phyloP scores from a whole-genome alignment of 1,140 invertebrate genomes.

The Diabrotica undecimpunctata region DNA sequence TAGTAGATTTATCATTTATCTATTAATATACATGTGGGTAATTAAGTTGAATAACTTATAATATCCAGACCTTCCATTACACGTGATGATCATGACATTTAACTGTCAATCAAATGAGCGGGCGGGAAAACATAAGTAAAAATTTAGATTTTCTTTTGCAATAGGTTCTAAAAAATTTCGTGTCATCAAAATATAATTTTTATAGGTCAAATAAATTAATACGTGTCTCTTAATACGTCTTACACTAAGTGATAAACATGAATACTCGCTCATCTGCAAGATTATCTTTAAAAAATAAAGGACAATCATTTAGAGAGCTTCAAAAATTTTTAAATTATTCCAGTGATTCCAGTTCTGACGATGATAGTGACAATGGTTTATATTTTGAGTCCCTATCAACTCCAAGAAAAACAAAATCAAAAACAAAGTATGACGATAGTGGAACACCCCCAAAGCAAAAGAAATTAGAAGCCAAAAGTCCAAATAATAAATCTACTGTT shows the following conservation, averaged over 20 bases:
- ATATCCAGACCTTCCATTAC: too few species aligned
- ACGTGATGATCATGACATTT: too few species aligned
- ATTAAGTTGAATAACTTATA: too few species aligned
- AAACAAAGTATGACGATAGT: conserved; percentile 9
- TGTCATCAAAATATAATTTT: too few species aligned
- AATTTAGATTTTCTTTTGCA: too few species aligned
- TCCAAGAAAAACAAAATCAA: conserved; percentile 27
- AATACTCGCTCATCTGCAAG: conserved; percentile 12
- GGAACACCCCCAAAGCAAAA: conserved; percentile 41
- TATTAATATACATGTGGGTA: too few species aligned
- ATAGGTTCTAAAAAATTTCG: too few species aligned
- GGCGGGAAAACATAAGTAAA: too few species aligned
- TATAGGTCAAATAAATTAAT: too few species aligned
- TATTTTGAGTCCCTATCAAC: conserved; percentile 4
- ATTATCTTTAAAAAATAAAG: not conserved
- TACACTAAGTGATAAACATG: conserved; percentile 5
- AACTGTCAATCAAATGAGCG: too few species aligned
- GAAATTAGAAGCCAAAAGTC: conserved; percentile 19
- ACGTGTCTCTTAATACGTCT: too few species aligned
- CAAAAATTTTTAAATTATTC: not conserved
- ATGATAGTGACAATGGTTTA: not conserved
- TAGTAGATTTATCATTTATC: too few species aligned
- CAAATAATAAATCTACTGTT: conserved; percentile 4
- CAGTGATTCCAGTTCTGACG: conserved; percentile 5
- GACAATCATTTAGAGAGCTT: not conserved